Evolutionary conservation across 2,113 vertebrate genomes (phyloP), one percentile per base, ranked within the genome.

Genomic region (Eupsittula cactorum): DNA sequence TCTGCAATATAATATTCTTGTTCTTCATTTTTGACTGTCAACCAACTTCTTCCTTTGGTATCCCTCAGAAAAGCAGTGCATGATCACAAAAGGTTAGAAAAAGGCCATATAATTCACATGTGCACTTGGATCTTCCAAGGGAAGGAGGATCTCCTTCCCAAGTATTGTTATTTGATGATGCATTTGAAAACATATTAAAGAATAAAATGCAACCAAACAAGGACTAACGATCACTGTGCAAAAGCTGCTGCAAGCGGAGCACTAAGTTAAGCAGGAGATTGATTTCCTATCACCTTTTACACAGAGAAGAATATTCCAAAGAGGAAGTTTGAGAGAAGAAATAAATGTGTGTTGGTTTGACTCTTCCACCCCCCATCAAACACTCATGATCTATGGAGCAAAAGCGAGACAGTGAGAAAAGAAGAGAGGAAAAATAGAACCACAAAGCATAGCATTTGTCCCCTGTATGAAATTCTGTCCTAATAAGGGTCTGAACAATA

Each of bases 221-320:
- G 85, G 86, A 88, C 37, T 57, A 86, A 92, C 0, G 5, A 88
- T 71, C 80, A 16, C 5, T 8, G 74, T 73, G 62, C 39, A 86
- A 68, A 50, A 80, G 52, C 47, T 44, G 77, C 44, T 21, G 3
- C 47, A n/a, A 85, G 84, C 41, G 42, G 67, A 91, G 87, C 1
- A 5, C 0, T 0, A 71, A 9, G 44, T 42, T 84, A 86, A 88
- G 33, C 1, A 2, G 31, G 83, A 94, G 93, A 96, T 95, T 94
- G 83, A 96, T 91, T 96, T 88, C 75, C 69, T 95, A 95, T 91
- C 92, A 81, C 71, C 86, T 92, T 92, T 82, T 94, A 92, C 93
- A 71, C 11, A 29, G 73, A 82, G 65, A 62, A 83, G 71, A 94
- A 69, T 88, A 96, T 88, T 91, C 79, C 49, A 65, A 73, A 88